Conservation (phyloP, 2,113 vertebrate species). For the Poeciliopsis retropinna region DNA sequence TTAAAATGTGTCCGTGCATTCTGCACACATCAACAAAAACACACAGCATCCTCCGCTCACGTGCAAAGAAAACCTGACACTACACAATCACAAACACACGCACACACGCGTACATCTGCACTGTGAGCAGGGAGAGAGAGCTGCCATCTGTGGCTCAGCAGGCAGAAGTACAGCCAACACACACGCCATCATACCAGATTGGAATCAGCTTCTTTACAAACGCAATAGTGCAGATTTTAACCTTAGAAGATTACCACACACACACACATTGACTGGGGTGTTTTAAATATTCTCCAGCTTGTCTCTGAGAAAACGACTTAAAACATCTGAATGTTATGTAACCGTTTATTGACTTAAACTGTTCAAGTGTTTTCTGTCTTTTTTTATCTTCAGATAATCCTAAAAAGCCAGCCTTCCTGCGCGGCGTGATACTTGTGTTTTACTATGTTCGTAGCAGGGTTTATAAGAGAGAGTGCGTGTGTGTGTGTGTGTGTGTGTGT, state of each 20-base stretch:
- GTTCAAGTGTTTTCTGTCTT: background rate
- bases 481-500: no score
- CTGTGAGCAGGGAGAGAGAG: conserved; percentile 50
- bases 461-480: no score
- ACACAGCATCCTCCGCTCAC: conserved; percentile 23
- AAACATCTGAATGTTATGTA: conserved; percentile 1
- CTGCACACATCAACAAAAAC: conserved; percentile 55
- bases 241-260: conserved; percentile 35
- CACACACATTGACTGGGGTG: conserved; percentile 27
- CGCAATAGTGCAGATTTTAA: conserved; percentile 23
- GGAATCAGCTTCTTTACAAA: conserved; percentile 23
- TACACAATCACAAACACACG: conserved; percentile 37
- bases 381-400: background rate
- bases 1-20: conserved; percentile 26
- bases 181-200: background rate
- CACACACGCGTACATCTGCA: conserved; percentile 25
- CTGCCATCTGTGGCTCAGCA: conserved; percentile 72
- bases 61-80: conserved; percentile 43
- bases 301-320: background rate
- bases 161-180: conserved; percentile 56
- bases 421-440: no score
- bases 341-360: background rate
- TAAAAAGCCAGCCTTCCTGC: background rate
- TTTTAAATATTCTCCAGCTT: background rate
- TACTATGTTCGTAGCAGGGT: no score